Evolutionary conservation across 2,113 vertebrate genomes (phyloP), one percentile per base, ranked within the genome.

Genomic region (Lucifuga dentata): DNA sequence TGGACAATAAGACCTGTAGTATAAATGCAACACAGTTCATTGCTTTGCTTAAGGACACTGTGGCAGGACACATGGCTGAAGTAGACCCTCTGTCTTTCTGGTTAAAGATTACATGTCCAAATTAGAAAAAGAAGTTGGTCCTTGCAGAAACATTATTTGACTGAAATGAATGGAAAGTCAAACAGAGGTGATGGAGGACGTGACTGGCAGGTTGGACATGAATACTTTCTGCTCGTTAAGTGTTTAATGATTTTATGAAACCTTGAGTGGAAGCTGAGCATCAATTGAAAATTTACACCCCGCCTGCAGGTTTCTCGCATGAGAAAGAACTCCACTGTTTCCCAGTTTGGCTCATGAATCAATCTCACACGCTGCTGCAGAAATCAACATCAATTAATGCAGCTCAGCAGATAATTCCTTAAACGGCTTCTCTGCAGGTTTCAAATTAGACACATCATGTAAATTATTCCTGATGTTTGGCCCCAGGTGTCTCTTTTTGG

Each of bases 401-500:
- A 63, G 46, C 63, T 51, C 16, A 41, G 55, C 13, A 60, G 61
- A 40, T 63, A 3, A 60, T 53, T 61, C 49, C 4, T 40, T 13
- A 23, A 48, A 49, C n/a, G 35, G 44, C 26, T 41, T 19, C 12
- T 16, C 19, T 13, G 29, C 4, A n/a, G 5, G 41, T 19, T 59
- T 44, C 11, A 17, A 38, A 36, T 50, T 20, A 29, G 52, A 53
- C 39, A 19, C 38, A n/a, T 16, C 16, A 17, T 51, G 20, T 45
- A 21, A 63, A 36, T 53, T 7, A 33, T 44, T 17, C 36, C 15
- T 39, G 39, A 73, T 56, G 3, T 66, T 53, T 49, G 35, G 33
- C 55, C 11, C 24, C 2, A n/a, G 45, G 40, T 62, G 46, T 36
- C 33, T 36, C 33, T 51, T 40, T 36, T 20, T 10, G 21, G 11